Base-by-base conservation (phyloP, 2,888 invertebrate species). In the Syritta pipiens region DNA sequence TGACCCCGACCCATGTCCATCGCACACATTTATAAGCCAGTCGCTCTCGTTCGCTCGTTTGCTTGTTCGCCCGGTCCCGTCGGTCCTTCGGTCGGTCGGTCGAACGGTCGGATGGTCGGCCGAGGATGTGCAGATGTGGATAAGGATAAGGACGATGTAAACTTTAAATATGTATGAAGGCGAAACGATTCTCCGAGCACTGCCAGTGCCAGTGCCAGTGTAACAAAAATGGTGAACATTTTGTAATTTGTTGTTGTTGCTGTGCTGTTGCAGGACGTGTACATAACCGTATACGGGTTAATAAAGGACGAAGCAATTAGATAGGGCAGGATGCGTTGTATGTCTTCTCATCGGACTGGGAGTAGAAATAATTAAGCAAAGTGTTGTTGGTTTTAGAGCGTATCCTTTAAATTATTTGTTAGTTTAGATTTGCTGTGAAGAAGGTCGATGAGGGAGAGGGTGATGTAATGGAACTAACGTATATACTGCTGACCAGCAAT, bases 1-100 rank as follows among this genome's bases (percentile, higher is more conserved):
- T 79, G 79, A 79, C 79, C 79, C 79, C 79, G 79, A 79, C 79
- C 79, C 79, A 79, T 79, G 79, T 79, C 79, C 79, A 79, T 79
- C 74, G 28, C 35, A 67, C 59, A 67, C 26, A 35, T 24, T 24
- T 20, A 17, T 14, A 37, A 17, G 14, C 37, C 17, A 37, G 9
- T 37, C 28, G n/a, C n/a, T 6, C 37, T 17, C 37, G 4, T 37
- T 17, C 37, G 17, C 14, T 7, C 17, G 37, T 17, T n/a, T n/a
- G n/a, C n/a, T n/a, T n/a, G n/a, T n/a, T n/a, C n/a, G n/a, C n/a
- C n/a, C n/a, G n/a, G n/a, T n/a, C n/a, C 19, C 37, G n/a, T 37
- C 37, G 37, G 37, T 37, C n/a, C n/a, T n/a, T n/a, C n/a, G 17
- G 37, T 37, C 12, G 37, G 37, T 37, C 37, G 37, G 37, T 37